phyloP scores from a whole-genome alignment of 2,113 vertebrate genomes.

The Athene cunicularia region DNA sequence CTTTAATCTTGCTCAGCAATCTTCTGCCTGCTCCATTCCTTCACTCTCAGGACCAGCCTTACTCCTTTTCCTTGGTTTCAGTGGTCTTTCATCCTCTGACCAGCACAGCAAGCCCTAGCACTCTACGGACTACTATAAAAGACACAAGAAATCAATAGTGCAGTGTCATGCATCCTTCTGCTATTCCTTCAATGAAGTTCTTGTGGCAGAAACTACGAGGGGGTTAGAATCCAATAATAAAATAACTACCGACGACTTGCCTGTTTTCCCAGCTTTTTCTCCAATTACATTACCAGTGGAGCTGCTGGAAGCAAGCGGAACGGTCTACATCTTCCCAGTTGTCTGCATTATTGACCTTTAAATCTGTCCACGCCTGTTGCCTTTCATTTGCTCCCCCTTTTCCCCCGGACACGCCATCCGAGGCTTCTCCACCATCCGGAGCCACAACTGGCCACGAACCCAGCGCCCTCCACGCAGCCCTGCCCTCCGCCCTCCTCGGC shows the following conservation, averaged over 20 bases:
- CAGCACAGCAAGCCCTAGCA: not conserved
- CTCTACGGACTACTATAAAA: not conserved
- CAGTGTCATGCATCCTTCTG: not conserved
- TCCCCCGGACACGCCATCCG: fast-evolving
- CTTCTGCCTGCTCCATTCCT: not conserved
- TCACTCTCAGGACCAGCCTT: not conserved
- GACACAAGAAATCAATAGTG: not conserved
- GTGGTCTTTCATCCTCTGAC: not conserved
- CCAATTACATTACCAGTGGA: not conserved
- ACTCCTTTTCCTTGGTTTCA: not conserved
- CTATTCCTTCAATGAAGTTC: not conserved
- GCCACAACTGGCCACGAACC: not conserved
- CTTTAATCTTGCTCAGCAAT: not conserved
- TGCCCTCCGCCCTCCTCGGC: not conserved
- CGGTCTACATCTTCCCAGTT: not conserved
- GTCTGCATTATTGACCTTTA: not conserved
- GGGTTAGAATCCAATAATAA: not conserved
- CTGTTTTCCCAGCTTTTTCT: not conserved
- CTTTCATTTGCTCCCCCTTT: not conserved
- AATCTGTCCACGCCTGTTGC: not conserved
- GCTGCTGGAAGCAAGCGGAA: not conserved
- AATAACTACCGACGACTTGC: not conserved
- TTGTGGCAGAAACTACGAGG: not conserved
- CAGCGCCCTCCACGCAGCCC: fast-evolving
- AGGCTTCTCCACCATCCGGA: not conserved